Evolutionary conservation across 2,888 invertebrate species (phyloP), one percentile per base, ranked within the genome.

Genomic region (Apantesis nais): DNA sequence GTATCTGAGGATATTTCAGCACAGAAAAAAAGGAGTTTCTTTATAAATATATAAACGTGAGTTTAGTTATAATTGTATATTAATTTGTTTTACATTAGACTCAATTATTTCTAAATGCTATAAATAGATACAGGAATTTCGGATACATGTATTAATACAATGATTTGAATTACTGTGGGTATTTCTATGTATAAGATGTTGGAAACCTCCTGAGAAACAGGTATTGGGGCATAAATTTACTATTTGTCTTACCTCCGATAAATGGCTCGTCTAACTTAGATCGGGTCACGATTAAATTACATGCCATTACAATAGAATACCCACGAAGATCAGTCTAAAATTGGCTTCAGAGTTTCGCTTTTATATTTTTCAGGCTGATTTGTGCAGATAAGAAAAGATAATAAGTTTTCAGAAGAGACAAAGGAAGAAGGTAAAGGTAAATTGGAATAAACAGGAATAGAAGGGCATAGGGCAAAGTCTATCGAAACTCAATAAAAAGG

Each of bases 291-390:
- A 67, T 25, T 64, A 55, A 55, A 64, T 48, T 63, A 60, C 25
- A 41, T 67, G 55, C 25, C 29, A 66, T 70, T 34, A 61, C 48
- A 61, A 66, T 65, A 19, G 63, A 67, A 68, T 68, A 62, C 68
- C 64, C 58, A 58, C 67, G 25, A 63, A 29, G 3, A 60, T 37
- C 31, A 66, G 70, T 69, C 34, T 75, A 39, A 69, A 48, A 69
- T 61, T n/a, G 63, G 12, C n/a, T n/a, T 25, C 9, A 25, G 12
- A 65, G 48, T 68, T 39, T 61, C 0, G 29, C n/a, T 62, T 68
- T 25, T 39, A 44, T 67, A 55, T 65, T 22, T 70, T 44, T 44
- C 14, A 39, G 25, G 5, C 25, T 14, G 37, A 67, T 67, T 14
- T 62, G 64, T 62, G 12, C 22, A 44, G 11, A 60, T 66, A 19